Evolutionary conservation across 2,113 vertebrate genomes (phyloP).

Genomic region (Sylvilagus bachmani): DNA sequence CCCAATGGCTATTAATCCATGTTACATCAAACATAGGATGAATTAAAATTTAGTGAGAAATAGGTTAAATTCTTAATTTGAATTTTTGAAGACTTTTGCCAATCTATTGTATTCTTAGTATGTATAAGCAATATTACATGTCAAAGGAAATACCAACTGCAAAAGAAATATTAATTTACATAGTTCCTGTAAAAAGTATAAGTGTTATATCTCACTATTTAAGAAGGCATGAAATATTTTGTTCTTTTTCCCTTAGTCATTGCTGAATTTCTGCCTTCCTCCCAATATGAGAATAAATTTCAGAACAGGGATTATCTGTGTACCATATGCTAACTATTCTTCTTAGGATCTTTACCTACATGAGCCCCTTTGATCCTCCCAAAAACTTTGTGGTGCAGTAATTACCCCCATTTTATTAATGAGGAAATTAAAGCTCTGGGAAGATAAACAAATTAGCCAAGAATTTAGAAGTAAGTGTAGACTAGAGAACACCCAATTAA

Average conservation of each 20-base stretch:
- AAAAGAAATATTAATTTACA: not conserved
- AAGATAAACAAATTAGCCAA: slow-evolving; percentile 12
- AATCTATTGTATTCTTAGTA: not conserved
- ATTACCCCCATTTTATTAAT: slow-evolving; percentile 5
- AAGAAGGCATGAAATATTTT: not conserved
- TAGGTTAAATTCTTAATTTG: not conserved
- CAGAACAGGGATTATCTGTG: not conserved
- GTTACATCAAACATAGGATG: not conserved
- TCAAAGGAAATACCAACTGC: not conserved
- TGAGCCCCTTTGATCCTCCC: not conserved
- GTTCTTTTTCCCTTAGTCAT: not conserved
- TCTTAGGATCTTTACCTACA: not conserved
- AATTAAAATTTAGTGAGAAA: slow-evolving; percentile 27
- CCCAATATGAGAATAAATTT: slow-evolving; percentile 21
- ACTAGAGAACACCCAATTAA: not conserved
- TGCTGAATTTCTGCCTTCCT: not conserved
- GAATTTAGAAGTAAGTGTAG: not conserved
- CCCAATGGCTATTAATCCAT: not conserved
- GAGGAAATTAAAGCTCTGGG: not conserved
- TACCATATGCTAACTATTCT: not conserved
- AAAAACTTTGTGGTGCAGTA: not conserved
- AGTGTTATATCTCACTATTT: not conserved
- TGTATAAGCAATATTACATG: not conserved
- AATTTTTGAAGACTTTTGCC: not conserved
- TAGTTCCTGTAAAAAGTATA: not conserved